phyloP scores from a whole-genome alignment of 1,140 invertebrate species.

The Vollenhovia emeryi region DNA sequence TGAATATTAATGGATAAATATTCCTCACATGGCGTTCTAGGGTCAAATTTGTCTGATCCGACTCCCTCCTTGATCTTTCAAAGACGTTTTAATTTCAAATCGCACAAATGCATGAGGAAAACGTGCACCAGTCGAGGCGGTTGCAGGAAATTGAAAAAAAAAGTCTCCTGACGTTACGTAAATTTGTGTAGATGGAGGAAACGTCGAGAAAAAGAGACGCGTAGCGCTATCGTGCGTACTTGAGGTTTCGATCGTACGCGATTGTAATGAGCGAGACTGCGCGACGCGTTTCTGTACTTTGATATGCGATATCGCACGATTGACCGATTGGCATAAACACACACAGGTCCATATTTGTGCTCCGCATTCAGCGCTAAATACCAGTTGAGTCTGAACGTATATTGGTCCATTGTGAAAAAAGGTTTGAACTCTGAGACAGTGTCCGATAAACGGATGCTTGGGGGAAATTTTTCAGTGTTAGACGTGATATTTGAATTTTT shows the following conservation, averaged over 20 bases:
- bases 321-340: constrained; percentile 20
- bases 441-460: background rate
- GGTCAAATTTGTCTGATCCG: background rate
- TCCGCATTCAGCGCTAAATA: constrained; percentile 1
- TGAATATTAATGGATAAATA: constrained; percentile 30
- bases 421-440: background rate
- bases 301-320: constrained; percentile 21
- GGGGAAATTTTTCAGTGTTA: background rate
- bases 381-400: background rate
- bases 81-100: constrained; percentile 17
- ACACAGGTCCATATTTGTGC: background rate
- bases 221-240: background rate
- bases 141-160: constrained; percentile 23
- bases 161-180: constrained; percentile 11
- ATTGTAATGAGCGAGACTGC: constrained; percentile 21
- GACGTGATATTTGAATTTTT: background rate
- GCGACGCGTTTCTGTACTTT: constrained; percentile 30
- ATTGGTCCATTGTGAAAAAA: background rate
- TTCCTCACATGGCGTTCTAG: background rate
- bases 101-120: background rate
- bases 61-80: background rate
- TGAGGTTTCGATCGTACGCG: background rate
- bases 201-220: background rate
- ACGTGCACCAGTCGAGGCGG: background rate
- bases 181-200: background rate